Evolutionary conservation across 2,888 invertebrate genomes (phyloP).

Genomic region (Frankliniella intonsa): DNA sequence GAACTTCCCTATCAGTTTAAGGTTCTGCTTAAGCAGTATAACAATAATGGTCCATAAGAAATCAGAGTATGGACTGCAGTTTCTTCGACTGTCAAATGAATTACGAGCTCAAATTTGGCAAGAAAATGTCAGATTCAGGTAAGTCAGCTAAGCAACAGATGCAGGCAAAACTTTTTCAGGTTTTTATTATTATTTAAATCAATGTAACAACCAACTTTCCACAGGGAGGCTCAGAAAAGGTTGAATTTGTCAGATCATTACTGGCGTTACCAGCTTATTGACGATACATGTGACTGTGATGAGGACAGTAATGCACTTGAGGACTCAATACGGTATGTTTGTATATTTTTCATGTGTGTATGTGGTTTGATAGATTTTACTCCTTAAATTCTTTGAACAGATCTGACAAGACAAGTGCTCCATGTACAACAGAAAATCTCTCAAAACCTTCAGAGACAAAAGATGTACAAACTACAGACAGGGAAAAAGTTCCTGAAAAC

Average conservation of each 20-base stretch:
- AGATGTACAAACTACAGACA: neutral
- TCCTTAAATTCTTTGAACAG: no score
- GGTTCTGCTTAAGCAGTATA: no score
- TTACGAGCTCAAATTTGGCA: slow-evolving; percentile 35
- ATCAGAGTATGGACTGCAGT: slow-evolving; percentile 36
- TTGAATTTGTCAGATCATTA: slow-evolving; percentile 37
- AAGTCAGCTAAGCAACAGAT: neutral
- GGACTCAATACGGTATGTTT: neutral
- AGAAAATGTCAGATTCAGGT: slow-evolving; percentile 35
- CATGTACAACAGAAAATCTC: neutral
- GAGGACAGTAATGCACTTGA: slow-evolving; percentile 31
- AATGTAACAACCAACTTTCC: neutral
- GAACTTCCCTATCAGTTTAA: no score
- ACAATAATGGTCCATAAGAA: slow-evolving; percentile 36
- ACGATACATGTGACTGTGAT: slow-evolving; percentile 36
- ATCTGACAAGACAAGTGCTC: no score
- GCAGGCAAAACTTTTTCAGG: neutral
- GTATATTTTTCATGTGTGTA: no score
- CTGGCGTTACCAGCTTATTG: slow-evolving; percentile 36
- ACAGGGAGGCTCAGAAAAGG: slow-evolving; percentile 35
- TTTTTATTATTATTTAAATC: neutral
- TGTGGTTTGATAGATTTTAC: no score
- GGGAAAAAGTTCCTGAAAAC: neutral
- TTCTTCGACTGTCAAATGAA: slow-evolving; percentile 33
- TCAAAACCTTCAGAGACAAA: no score